Percentiles rank a stretch among this genome's conserved stretches.
Conservation (phyloP, 1,140 invertebrate species). For the Drosophila malerkotliana region DNA sequence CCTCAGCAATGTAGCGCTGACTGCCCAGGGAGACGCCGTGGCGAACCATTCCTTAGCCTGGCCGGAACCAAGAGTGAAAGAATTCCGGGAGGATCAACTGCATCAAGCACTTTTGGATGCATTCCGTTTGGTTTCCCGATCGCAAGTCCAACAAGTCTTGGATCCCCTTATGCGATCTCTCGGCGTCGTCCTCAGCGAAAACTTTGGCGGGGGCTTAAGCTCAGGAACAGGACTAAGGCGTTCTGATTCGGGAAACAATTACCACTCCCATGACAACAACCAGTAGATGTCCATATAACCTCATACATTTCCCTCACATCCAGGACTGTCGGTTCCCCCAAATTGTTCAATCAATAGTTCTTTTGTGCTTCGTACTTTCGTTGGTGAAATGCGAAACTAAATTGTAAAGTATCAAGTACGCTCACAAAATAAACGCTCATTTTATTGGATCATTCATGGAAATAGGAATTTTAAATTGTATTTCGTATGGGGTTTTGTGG, state of each 20-base stretch:
- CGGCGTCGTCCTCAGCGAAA: slow-evolving; percentile 46
- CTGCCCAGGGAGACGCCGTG: background rate
- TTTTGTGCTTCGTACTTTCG: background rate
- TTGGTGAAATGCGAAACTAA: background rate
- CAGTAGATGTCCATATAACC: background rate
- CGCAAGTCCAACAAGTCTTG: slow-evolving; percentile 66
- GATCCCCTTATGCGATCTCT: slow-evolving; percentile 66
- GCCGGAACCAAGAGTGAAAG: background rate
- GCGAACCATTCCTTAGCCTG: background rate
- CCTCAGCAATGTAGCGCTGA: background rate
- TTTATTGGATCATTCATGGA: background rate
- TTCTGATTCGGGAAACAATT: background rate
- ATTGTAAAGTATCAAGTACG: slow-evolving; percentile 13
- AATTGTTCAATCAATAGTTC: background rate
- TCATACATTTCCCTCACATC: background rate
- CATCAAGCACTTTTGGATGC: slow-evolving; percentile 60
- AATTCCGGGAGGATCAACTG: slow-evolving; percentile 26
- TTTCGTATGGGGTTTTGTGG: too few relatives aligned
- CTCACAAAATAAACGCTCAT: slow-evolving; percentile 2
- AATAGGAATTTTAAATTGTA: too few relatives aligned
- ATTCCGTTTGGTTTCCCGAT: slow-evolving; percentile 61
- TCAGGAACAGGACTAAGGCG: background rate
- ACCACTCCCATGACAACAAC: background rate
- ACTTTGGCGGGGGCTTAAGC: background rate
- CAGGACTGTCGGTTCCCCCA: background rate